phyloP scores from a whole-genome alignment of 2,113 vertebrate species.

The Recurvirostra avosetta region DNA sequence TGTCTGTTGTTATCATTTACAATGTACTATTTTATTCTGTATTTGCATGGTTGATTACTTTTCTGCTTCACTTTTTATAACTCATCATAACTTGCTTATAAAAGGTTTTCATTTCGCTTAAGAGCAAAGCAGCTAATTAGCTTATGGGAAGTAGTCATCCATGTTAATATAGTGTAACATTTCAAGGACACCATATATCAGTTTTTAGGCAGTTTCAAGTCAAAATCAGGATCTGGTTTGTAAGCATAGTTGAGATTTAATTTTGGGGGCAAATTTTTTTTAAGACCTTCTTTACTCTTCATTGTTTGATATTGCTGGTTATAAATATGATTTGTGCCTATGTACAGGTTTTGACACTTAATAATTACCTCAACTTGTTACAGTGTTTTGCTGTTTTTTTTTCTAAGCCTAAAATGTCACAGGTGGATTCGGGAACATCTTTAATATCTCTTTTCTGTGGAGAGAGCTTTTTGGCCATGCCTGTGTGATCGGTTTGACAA shows the following conservation, averaged over 20 bases:
- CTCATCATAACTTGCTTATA: slow-evolving; percentile 7
- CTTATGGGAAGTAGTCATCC: neutral
- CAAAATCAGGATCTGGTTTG: neutral
- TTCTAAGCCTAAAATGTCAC: neutral
- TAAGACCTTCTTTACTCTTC: neutral
- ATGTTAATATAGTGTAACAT: neutral
- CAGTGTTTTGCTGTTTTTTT: neutral
- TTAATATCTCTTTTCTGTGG: neutral
- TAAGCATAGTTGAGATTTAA: neutral
- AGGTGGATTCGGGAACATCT: neutral
- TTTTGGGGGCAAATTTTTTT: neutral
- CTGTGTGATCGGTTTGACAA: neutral
- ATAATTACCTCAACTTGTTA: neutral
- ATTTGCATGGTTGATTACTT: slow-evolving; percentile 50
- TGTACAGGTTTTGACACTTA: neutral
- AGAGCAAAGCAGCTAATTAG: slow-evolving; percentile 3
- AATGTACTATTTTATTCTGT: slow-evolving; percentile 5
- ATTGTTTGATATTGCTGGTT: neutral
- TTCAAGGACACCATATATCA: neutral
- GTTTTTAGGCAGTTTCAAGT: neutral
- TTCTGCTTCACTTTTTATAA: slow-evolving; percentile 10
- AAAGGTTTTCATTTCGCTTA: slow-evolving; percentile 40
- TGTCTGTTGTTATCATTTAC: slow-evolving; percentile 19
- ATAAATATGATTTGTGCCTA: neutral
- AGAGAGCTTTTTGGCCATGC: neutral